phyloP scores from a whole-genome alignment of 2,113 vertebrate species.

The Burhinus bistriatus region DNA sequence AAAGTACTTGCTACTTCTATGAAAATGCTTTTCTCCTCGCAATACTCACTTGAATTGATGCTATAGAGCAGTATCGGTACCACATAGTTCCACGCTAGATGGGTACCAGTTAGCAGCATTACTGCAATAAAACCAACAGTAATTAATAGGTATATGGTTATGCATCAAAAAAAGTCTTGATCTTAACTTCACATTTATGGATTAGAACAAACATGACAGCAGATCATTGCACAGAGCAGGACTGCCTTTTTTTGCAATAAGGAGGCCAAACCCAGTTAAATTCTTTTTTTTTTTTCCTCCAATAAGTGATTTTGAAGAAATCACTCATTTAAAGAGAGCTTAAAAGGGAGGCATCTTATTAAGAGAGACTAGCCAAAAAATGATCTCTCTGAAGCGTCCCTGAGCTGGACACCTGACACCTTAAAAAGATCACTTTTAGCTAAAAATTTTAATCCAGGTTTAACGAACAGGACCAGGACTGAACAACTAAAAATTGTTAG shows the following conservation, averaged over 20 bases:
- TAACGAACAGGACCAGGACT: background rate
- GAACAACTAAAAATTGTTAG: background rate
- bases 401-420: background rate
- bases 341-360: background rate
- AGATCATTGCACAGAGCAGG: background rate
- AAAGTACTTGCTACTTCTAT: background rate
- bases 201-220: background rate
- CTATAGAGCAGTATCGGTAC: background rate
- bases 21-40: background rate
- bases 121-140: slow-evolving; percentile 35
- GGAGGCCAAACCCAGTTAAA: background rate
- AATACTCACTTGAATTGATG: slow-evolving; percentile 39
- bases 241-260: background rate
- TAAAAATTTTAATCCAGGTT: background rate
- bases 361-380: background rate
- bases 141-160: fast-evolving
- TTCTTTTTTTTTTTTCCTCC: background rate
- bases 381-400: background rate
- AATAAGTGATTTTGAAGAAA: background rate
- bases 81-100: background rate
- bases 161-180: background rate
- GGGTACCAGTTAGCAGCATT: background rate
- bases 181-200: background rate
- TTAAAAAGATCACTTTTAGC: background rate
- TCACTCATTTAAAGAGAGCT: background rate